Base-by-base conservation (phyloP, 2,797 vertebrate species). In the Rhadinocentrus ornatus region DNA sequence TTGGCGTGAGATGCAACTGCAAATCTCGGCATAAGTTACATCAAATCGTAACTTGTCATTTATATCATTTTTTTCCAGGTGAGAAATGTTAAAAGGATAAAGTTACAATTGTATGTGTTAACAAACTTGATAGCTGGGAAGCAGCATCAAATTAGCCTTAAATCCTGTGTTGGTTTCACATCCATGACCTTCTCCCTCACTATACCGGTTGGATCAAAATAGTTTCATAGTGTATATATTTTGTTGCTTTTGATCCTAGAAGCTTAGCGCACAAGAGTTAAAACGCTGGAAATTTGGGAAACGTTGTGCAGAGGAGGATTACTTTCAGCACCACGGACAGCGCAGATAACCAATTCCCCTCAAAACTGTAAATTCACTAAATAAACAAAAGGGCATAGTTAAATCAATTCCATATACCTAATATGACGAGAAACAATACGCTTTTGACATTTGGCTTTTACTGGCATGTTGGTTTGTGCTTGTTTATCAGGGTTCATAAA, bases 261-360 rank as follows among this genome's bases (percentile, higher is more conserved):
- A 63, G 50, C 12, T 7, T 8, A 35, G 37, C 27, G 61, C 4
- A 29, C 62, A 1, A 32, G 1, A 31, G 8, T 27, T 31, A 27
- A 39, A 46, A 62, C 35, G 32, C 35, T 26, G 55, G 26, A 44
- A 7, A 26, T 70, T 41, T 76, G 50, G 27, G 44, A 20, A 68
- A 68, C n/a, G 41, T 62, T 75, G 66, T n/a, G 66, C 73, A 65
- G 69, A 71, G 26, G 71, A 71, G n/a, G 50, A 72, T 11, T 64
- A 4, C 46, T 31, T 90, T 92, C 91, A 92, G 88, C 74, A 92
- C 91, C 90, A 79, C 44, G 89, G 91, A 93, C 79, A 93, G 89
- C 80, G 72, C 73, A 63, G 57, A 34, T 61, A 67, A 77, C 77
- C 65, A 55, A 73, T 66, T 64, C n/a, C n/a, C 29, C 57, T 60